Conservation (phyloP, 1,140 invertebrate genomes). For the Hycleus cichorii region DNA sequence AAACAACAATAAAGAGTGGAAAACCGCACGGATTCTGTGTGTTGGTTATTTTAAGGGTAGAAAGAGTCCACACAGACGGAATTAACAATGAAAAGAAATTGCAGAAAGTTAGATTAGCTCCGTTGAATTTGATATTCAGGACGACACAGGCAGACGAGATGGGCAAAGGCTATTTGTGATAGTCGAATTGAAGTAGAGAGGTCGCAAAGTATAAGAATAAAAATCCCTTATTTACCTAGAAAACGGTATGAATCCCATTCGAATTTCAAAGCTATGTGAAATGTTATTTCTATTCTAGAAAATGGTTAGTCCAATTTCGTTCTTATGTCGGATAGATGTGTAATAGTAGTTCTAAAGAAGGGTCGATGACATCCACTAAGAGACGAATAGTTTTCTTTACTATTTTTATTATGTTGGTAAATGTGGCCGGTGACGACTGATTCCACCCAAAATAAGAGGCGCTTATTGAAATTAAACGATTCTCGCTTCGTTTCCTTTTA, state of each 20-base stretch:
- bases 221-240: conserved; percentile 12
- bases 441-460: no score
- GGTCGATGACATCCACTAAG: no score
- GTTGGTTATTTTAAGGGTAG: no score
- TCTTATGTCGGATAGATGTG: no score
- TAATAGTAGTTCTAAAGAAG: no score
- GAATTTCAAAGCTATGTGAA: neutral
- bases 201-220: conserved; percentile 8
- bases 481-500: no score
- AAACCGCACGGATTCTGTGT: no score
- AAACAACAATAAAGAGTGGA: no score
- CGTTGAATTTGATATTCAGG: conserved; percentile 12
- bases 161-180: conserved; percentile 3
- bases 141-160: neutral
- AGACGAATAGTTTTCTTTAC: neutral
- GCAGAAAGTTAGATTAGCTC: conserved; percentile 15
- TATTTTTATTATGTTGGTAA: neutral
- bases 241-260: conserved; percentile 1
- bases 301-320: no score
- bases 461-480: no score
- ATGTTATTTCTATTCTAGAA: neutral
- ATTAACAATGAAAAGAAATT: conserved; percentile 18
- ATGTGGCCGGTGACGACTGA: neutral
- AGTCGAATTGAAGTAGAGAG: neutral
- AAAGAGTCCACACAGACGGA: conserved; percentile 1